Conservation (phyloP, 2,888 invertebrate species). For the Venustoraphidia nigricollis region DNA sequence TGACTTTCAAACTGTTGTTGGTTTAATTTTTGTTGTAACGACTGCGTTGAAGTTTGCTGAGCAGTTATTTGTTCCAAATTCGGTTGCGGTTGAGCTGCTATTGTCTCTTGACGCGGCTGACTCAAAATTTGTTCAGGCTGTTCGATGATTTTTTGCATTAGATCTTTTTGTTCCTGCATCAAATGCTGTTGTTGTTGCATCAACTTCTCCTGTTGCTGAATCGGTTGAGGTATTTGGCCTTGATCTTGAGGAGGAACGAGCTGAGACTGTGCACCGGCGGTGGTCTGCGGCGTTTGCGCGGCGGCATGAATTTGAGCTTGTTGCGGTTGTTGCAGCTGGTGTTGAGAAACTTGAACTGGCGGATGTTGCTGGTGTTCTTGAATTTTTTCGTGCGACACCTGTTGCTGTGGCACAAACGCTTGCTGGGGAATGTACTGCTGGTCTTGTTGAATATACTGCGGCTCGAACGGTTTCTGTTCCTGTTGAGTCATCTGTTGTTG, state of each 20-base stretch:
- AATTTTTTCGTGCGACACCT: conserved; percentile 10
- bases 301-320: conserved; percentile 4
- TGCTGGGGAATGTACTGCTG: conserved; percentile 17
- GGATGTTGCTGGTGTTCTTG: conserved; percentile 12
- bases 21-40: too few relatives aligned
- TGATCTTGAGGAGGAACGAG: too few relatives aligned
- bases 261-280: conserved; percentile 4
- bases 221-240: conserved; percentile 2
- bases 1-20: too few relatives aligned
- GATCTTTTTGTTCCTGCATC: conserved; percentile 1
- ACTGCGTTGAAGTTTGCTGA: too few relatives aligned
- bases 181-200: conserved; percentile 3
- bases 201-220: conserved; percentile 6
- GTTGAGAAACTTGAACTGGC: conserved; percentile 7
- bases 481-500: conserved; percentile 14
- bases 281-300: conserved; percentile 1
- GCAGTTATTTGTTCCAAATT: too few relatives aligned
- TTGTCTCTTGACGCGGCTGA: too few relatives aligned
- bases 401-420: conserved; percentile 13
- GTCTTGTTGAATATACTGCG: conserved; percentile 13
- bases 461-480: conserved; percentile 18
- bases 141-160: too few relatives aligned
- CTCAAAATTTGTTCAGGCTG: too few relatives aligned
- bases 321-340: conserved; percentile 9
- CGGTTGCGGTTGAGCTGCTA: too few relatives aligned